Conservation (phyloP, 1,140 invertebrate genomes). For the Drosophila willistoni region DNA sequence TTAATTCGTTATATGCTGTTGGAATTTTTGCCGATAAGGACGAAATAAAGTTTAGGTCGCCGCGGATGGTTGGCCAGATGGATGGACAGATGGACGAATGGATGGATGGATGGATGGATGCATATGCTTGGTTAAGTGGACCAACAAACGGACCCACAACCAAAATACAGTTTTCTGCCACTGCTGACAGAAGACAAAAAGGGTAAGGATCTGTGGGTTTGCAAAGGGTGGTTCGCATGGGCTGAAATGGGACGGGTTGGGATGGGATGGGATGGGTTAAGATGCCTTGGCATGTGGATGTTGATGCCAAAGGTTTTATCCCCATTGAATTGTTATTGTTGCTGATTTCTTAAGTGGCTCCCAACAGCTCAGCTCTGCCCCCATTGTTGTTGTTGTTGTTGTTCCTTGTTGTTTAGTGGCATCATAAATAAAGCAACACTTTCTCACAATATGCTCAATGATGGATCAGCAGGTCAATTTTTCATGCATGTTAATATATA, state of each 20-base stretch:
- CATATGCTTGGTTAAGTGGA: constrained; percentile 20
- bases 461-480: constrained; percentile 41
- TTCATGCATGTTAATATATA: constrained; percentile 42
- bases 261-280: too few species aligned
- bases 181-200: constrained; percentile 28
- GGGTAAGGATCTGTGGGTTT: constrained; percentile 13
- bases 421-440: constrained; percentile 56
- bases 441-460: constrained; percentile 42
- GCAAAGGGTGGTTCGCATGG: constrained; percentile 13
- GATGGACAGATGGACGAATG: background rate
- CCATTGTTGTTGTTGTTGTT: constrained; percentile 9
- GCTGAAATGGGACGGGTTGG: too few species aligned
- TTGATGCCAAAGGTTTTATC: constrained; percentile 28
- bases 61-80: constrained; percentile 30
- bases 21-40: constrained; percentile 57
- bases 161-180: constrained; percentile 19
- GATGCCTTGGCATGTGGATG: background rate
- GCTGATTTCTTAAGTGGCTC: constrained; percentile 68
- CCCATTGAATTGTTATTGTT: constrained; percentile 52
- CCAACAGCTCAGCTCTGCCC: constrained; percentile 8
- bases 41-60: constrained; percentile 30
- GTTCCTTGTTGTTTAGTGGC: constrained; percentile 46
- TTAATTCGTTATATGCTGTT: constrained; percentile 63
- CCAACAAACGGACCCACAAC: constrained; percentile 26
- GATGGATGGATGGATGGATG: background rate